Conservation (phyloP, 2,888 invertebrate species). For the Embidobia sp. region DNA sequence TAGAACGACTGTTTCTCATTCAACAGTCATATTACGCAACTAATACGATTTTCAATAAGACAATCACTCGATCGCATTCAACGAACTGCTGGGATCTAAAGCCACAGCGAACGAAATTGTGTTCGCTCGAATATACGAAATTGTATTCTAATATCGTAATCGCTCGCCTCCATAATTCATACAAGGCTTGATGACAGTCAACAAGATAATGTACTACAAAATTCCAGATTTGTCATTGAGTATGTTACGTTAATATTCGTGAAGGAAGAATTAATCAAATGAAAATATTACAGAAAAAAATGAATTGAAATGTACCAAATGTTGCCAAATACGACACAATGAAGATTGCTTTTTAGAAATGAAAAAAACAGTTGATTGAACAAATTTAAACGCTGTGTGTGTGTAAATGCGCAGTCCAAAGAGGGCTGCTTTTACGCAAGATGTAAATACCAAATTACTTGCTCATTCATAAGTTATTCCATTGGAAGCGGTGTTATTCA, state of each 20-base stretch:
- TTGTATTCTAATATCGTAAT: neutral
- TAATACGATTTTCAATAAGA: slow-evolving; percentile 52
- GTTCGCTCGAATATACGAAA: slow-evolving; percentile 1
- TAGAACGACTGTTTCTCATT: slow-evolving; percentile 29
- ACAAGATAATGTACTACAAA: neutral
- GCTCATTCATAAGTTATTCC: slow-evolving; percentile 32
- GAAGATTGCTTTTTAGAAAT: too few species aligned
- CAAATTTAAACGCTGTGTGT: neutral
- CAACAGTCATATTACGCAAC: slow-evolving; percentile 56
- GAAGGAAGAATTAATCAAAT: too few species aligned
- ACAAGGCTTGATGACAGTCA: neutral
- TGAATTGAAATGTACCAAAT: too few species aligned
- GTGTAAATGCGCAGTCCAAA: slow-evolving; percentile 20
- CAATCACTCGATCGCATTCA: slow-evolving; percentile 26
- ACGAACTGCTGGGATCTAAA: slow-evolving; percentile 1
- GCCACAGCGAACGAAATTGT: neutral
- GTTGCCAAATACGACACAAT: too few species aligned
- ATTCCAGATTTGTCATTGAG: neutral
- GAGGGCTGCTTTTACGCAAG: slow-evolving; percentile 16
- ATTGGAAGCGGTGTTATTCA: slow-evolving; percentile 17
- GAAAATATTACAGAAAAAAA: too few species aligned
- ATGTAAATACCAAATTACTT: slow-evolving; percentile 16
- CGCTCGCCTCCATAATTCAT: slow-evolving; percentile 5
- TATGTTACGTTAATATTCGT: neutral
- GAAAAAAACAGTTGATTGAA: too few species aligned